Evolutionary conservation across 2,888 invertebrate species (phyloP).

Genomic region (Operophtera brumata): DNA sequence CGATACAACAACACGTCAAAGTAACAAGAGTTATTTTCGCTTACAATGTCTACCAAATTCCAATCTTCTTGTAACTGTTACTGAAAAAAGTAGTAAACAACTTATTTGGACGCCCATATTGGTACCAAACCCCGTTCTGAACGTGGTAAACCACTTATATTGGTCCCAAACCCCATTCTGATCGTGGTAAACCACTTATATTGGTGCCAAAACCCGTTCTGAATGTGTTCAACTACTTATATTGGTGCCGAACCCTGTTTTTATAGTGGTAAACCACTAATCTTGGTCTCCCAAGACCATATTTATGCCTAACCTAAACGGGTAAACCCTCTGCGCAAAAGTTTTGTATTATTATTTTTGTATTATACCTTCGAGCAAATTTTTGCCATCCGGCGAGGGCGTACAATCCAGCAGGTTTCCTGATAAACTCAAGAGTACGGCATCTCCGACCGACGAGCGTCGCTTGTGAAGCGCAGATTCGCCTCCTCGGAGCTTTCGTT

Average conservation of each 20-base stretch:
- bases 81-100: background rate
- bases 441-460: constrained; percentile 92
- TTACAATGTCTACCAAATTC: background rate
- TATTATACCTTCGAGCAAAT: constrained; percentile 70
- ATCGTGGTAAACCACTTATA: too few relatives aligned
- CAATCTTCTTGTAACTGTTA: background rate
- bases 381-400: constrained; percentile 87
- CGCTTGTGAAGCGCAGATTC: constrained; percentile 86
- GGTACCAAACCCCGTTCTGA: too few relatives aligned
- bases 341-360: background rate
- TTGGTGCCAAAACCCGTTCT: too few relatives aligned
- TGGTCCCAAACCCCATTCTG: too few relatives aligned
- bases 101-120: background rate
- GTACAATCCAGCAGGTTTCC: constrained; percentile 95
- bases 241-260: too few relatives aligned
- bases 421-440: constrained; percentile 90
- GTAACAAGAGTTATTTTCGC: background rate
- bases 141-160: too few relatives aligned
- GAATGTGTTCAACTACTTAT: too few relatives aligned
- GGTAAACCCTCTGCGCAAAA: background rate
- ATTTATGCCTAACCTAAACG: too few relatives aligned
- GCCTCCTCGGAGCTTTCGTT: constrained; percentile 86
- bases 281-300: too few relatives aligned
- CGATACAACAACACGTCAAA: background rate
- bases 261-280: too few relatives aligned